Percentiles rank a stretch among this genome's conserved stretches.
Evolutionary conservation across 2,888 invertebrate genomes (phyloP).

Genomic region (Xestobium rufovillosum): DNA sequence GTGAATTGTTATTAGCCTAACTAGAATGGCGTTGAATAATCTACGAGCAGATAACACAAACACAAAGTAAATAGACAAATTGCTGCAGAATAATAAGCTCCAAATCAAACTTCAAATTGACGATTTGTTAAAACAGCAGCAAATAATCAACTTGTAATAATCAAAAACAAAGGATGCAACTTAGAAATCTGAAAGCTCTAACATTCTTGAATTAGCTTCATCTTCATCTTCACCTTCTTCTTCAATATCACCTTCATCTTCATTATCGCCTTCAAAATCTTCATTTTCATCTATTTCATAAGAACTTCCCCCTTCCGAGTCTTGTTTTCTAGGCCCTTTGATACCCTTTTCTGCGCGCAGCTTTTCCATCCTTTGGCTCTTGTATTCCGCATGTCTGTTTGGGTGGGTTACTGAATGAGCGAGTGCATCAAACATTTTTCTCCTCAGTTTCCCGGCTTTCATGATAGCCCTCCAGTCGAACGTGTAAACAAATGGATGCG

Average conservation of each 20-base stretch:
- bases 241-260: neutral
- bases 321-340: neutral
- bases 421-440: neutral
- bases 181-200: too few relatives aligned
- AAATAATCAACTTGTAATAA: too few relatives aligned
- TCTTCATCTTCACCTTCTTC: conserved; percentile 1
- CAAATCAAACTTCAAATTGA: too few relatives aligned
- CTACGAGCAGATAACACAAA: too few relatives aligned
- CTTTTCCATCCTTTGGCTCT: neutral
- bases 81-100: too few relatives aligned
- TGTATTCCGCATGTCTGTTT: neutral
- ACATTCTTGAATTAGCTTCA: too few relatives aligned
- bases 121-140: too few relatives aligned
- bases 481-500: neutral
- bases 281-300: neutral
- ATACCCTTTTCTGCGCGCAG: neutral
- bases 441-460: neutral
- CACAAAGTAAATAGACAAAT: too few relatives aligned
- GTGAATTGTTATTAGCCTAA: too few relatives aligned
- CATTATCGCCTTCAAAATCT: neutral
- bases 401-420: neutral
- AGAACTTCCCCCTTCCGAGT: neutral
- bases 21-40: too few relatives aligned
- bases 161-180: too few relatives aligned
- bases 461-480: conserved; percentile 1